Conservation (phyloP, 2,888 invertebrate species). For the Dinocampus coccinellae region DNA sequence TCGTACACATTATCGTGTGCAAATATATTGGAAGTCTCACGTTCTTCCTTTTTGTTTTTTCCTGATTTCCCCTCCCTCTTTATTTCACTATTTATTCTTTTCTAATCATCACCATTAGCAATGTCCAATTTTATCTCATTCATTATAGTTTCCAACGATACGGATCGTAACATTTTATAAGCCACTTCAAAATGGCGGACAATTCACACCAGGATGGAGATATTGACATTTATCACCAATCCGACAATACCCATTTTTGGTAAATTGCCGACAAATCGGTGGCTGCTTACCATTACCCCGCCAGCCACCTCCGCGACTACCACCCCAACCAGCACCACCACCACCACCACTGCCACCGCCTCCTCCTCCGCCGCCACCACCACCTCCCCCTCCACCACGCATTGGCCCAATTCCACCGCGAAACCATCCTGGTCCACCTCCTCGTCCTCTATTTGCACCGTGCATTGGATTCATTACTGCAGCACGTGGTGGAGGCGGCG, state of each 20-base stretch:
- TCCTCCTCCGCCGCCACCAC: slow-evolving; percentile 63
- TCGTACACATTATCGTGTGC: background rate
- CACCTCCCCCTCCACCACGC: slow-evolving; percentile 57
- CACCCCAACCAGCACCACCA: slow-evolving; percentile 70
- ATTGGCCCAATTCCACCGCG: slow-evolving; percentile 59
- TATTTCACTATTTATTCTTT: background rate
- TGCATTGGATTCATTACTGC: slow-evolving; percentile 51
- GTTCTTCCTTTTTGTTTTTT: background rate
- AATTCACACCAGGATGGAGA: slow-evolving; percentile 81
- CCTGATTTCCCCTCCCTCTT: background rate
- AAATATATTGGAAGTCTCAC: background rate
- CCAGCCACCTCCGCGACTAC: slow-evolving; percentile 73
- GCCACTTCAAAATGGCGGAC: slow-evolving; percentile 68
- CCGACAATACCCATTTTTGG: slow-evolving; percentile 84
- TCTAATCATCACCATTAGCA: background rate
- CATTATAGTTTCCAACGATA: slow-evolving; percentile 17
- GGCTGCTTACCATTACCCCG: slow-evolving; percentile 64
- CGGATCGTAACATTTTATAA: background rate
- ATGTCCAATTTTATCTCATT: background rate
- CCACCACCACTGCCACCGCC: slow-evolving; percentile 72
- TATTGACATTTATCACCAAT: slow-evolving; percentile 87
- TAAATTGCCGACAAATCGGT: slow-evolving; percentile 81
- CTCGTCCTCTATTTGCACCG: slow-evolving; percentile 60
- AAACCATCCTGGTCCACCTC: slow-evolving; percentile 68
- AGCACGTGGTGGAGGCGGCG: slow-evolving; percentile 42